These are phyloP conservation scores for Etheostoma cragini DNA, from an alignment of 2,113 vertebrate genomes.

Conservation along the genomic window DNA sequence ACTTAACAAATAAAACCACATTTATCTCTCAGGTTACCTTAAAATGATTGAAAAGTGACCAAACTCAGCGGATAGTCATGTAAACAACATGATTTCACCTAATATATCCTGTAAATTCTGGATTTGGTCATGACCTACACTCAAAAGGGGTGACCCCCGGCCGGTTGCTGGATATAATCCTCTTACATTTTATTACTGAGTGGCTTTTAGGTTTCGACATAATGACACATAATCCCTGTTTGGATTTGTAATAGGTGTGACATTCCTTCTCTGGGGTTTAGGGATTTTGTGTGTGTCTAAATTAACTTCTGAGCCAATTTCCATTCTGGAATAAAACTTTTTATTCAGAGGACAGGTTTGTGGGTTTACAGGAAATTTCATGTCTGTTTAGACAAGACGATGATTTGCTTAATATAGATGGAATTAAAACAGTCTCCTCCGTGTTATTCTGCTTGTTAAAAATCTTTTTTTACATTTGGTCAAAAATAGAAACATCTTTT, in stretches of 20 bases:
- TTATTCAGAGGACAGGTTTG: constrained; percentile 15
- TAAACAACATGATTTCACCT: neutral
- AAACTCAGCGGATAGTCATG: neutral
- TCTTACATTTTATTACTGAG: constrained; percentile 60
- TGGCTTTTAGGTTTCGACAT: constrained; percentile 44
- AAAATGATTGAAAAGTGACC: neutral
- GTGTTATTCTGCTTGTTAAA: too few species aligned
- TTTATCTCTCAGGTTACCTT: neutral
- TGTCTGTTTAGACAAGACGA: neutral
- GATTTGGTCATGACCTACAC: constrained; percentile 38
- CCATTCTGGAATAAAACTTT: constrained; percentile 21
- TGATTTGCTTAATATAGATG: neutral
- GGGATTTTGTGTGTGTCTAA: constrained; percentile 38
- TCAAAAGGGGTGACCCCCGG: constrained; percentile 42
- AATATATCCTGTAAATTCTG: constrained; percentile 24
- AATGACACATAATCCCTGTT: constrained; percentile 65
- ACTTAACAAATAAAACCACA: constrained; percentile 2
- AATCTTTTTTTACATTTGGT: neutral
- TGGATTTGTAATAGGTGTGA: constrained; percentile 70
- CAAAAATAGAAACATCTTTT: neutral
- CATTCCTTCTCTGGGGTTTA: constrained; percentile 47
- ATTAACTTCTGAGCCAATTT: constrained; percentile 51
- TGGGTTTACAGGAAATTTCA: neutral
- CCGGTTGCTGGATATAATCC: constrained; percentile 56
- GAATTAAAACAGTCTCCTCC: neutral